Conservation (phyloP, 2,888 invertebrate genomes). For the Coelopa pilipes region DNA sequence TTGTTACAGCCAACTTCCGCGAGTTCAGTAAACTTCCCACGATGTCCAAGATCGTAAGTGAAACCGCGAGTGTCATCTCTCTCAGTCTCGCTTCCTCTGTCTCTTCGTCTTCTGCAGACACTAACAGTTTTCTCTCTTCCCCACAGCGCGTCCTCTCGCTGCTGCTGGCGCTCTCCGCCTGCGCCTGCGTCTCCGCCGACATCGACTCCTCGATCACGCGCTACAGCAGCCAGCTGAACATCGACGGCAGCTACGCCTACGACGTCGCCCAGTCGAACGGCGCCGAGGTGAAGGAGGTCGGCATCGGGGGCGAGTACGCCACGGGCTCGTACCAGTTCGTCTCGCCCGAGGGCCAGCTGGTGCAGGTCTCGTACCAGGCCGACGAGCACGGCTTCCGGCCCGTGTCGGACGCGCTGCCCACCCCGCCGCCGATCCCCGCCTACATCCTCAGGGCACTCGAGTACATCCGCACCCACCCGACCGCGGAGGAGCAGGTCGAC, state of each 20-base stretch:
- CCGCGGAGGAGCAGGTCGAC: constrained; percentile 58
- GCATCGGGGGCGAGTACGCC: constrained; percentile 69
- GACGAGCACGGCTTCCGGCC: constrained; percentile 61
- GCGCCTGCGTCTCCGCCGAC: not conserved
- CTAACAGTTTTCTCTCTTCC: not conserved
- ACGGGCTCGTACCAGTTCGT: constrained; percentile 49
- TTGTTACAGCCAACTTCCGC: too few species aligned
- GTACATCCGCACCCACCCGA: constrained; percentile 57
- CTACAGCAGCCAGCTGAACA: constrained; percentile 45
- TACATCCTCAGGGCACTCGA: constrained; percentile 52
- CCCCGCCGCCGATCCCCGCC: constrained; percentile 60
- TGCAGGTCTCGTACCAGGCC: constrained; percentile 55
- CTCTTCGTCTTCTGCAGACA: not conserved
- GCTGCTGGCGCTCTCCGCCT: not conserved
- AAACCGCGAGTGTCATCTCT: too few species aligned
- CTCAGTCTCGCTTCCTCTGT: too few species aligned
- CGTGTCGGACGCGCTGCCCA: constrained; percentile 56
- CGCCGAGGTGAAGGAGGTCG: constrained; percentile 69
- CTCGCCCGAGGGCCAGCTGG: constrained; percentile 58
- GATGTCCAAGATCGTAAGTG: too few species aligned
- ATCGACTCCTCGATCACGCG: constrained; percentile 39
- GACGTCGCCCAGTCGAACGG: constrained; percentile 70
- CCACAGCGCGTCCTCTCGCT: constrained; percentile 1
- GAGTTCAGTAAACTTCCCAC: too few species aligned
- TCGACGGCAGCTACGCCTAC: constrained; percentile 66